phyloP scores from a whole-genome alignment of 1,140 invertebrate genomes.

The Drosophila sp. region DNA sequence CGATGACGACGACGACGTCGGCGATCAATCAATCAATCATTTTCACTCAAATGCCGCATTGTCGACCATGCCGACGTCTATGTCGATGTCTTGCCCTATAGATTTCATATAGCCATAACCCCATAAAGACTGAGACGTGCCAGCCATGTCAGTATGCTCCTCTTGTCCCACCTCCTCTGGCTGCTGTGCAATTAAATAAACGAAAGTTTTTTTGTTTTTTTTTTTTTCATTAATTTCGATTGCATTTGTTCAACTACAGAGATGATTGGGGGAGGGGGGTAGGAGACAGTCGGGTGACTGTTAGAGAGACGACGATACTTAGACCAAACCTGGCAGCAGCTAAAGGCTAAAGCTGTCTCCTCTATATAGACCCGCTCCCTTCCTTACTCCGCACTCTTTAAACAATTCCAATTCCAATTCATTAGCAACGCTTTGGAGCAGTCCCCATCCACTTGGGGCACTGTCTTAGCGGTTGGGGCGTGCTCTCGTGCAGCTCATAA shows the following conservation, averaged over 20 bases:
- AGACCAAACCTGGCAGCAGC: conserved; percentile 33
- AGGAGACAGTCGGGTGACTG: not conserved
- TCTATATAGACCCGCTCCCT: conserved; percentile 9
- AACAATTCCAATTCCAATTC: conserved; percentile 79
- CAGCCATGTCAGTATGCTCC: conserved; percentile 21
- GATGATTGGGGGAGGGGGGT: not conserved
- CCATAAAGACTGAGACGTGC: conserved; percentile 54
- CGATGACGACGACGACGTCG: conserved; percentile 29
- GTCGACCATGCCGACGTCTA: conserved; percentile 32
- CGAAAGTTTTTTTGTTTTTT: conserved; percentile 54
- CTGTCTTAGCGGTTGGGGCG: conserved; percentile 54
- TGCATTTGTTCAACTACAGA: conserved; percentile 48
- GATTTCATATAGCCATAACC: conserved; percentile 76
- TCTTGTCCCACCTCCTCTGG: conserved; percentile 47
- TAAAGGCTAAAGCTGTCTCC: conserved; percentile 12
- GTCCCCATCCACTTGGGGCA: conserved; percentile 48
- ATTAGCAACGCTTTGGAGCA: conserved; percentile 69
- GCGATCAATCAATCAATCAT: conserved; percentile 79
- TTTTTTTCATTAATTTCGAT: conserved; percentile 75
- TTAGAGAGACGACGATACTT: conserved; percentile 50
- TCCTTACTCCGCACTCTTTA: conserved; percentile 42
- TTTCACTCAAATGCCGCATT: conserved; percentile 67
- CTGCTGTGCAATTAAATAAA: conserved; percentile 77
- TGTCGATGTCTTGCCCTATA: conserved; percentile 68
- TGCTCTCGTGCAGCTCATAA: conserved; percentile 78